Percentiles rank a stretch among this genome's conserved stretches.
Conservation (phyloP, 2,113 vertebrate genomes). For the Carlito syrichta region DNA sequence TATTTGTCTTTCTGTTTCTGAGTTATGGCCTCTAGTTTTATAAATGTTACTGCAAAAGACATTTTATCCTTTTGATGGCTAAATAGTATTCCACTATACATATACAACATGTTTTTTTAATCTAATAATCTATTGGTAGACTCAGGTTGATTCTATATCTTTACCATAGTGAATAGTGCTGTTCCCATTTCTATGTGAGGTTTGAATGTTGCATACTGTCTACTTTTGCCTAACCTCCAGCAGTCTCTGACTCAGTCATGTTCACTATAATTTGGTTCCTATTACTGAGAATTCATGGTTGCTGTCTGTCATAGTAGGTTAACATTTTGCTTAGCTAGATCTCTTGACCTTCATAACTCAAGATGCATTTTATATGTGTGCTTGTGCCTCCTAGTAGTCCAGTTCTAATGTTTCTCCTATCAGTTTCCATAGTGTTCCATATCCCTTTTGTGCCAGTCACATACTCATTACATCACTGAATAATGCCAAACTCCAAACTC, state of each 20-base stretch:
- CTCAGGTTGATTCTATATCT: neutral
- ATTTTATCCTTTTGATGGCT: neutral
- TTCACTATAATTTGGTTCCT: neutral
- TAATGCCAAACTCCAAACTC: neutral
- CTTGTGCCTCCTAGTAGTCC: neutral
- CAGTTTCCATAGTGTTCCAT: neutral
- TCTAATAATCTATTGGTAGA: neutral
- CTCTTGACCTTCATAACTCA: neutral
- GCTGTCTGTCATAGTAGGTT: neutral
- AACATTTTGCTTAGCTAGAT: neutral
- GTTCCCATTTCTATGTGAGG: neutral
- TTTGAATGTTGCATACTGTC: accelerated
- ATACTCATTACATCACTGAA: neutral
- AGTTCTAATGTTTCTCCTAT: neutral
- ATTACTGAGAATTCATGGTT: neutral
- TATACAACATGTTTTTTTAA: neutral
- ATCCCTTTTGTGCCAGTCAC: neutral
- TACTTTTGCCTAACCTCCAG: neutral
- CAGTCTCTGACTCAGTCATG: accelerated
- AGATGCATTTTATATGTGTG: neutral
- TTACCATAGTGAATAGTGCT: neutral
- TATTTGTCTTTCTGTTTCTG: neutral
- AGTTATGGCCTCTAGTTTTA: neutral
- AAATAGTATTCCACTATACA: neutral
- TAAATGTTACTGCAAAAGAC: neutral